Percentiles rank a stretch among this genome's conserved stretches.
Evolutionary conservation across 1,140 invertebrate species (phyloP).

Genomic region (Brachionus rotundiformis): DNA sequence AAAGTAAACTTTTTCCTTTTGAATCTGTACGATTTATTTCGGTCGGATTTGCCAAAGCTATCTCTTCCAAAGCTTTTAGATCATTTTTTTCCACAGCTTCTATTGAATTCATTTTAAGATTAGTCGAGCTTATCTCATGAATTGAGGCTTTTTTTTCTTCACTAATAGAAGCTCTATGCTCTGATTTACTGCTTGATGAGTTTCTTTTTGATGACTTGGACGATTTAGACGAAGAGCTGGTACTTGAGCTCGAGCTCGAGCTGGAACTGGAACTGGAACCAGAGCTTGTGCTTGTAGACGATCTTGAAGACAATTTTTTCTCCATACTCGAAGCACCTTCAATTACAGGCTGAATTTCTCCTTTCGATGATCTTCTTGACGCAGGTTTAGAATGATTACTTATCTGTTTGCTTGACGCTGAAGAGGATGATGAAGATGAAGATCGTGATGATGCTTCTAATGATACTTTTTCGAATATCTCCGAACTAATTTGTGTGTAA

Average conservation of each 20-base stretch:
- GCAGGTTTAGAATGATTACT: background rate
- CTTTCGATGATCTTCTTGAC: background rate
- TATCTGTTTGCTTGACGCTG: background rate
- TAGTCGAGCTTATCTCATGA: background rate
- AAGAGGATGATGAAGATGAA: conserved; percentile 16
- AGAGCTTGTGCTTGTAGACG: background rate
- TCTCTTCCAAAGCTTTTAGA: conserved; percentile 6
- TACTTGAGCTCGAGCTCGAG: background rate
- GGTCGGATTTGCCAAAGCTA: background rate
- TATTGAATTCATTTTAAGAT: conserved; percentile 23
- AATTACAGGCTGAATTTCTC: background rate
- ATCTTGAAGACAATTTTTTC: background rate
- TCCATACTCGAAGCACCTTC: background rate
- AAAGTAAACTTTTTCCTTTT: conserved; percentile 28
- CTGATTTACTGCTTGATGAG: background rate
- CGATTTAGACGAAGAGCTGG: background rate
- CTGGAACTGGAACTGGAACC: background rate
- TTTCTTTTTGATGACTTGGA: background rate
- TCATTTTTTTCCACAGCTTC: conserved; percentile 43
- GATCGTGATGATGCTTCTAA: background rate
- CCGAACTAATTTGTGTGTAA: conserved; percentile 37
- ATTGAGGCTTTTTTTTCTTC: background rate
- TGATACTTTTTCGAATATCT: background rate
- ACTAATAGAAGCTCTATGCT: background rate
- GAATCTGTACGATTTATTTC: conserved; percentile 35